Evolutionary conservation across 35 echinoderm and acorn worm genomes (phyloP).

Genomic region (Apostichopus californicus): DNA sequence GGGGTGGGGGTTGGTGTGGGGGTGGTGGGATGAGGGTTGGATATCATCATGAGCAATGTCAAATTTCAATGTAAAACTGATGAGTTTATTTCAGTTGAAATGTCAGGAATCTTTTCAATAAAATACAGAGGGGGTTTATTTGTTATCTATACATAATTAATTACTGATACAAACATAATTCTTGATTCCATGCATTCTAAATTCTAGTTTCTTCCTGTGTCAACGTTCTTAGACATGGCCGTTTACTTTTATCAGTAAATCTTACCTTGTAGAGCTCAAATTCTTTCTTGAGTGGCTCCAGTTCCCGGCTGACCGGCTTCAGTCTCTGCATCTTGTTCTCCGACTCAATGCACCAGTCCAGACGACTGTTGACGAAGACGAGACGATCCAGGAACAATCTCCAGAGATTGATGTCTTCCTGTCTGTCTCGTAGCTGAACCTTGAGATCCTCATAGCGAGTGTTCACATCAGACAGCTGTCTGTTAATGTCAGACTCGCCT

Average conservation of each 20-base stretch:
- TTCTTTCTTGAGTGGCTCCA: conserved; percentile 86
- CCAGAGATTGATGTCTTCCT: conserved; percentile 88
- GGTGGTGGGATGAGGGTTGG: no score
- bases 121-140: no score
- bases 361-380: conserved; percentile 71
- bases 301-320: conserved; percentile 79
- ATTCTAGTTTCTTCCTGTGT: no score
- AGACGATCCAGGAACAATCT: conserved; percentile 86
- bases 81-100: no score
- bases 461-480: conserved; percentile 82
- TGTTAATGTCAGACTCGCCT: conserved; percentile 84
- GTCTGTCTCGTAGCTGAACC: conserved; percentile 73
- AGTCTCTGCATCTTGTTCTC: conserved; percentile 74
- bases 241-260: background rate
- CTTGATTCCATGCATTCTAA: no score
- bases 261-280: conserved; percentile 87
- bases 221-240: no score
- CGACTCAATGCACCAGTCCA: conserved; percentile 89
- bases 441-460: conserved; percentile 79
- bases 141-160: no score
- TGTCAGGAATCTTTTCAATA: no score
- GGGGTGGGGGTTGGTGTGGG: no score
- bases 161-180: no score
- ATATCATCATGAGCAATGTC: no score
- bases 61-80: no score